Percentiles rank a stretch among this genome's conserved stretches.
Conservation (phyloP, 2,888 invertebrate species). For the Suillia variegata region DNA sequence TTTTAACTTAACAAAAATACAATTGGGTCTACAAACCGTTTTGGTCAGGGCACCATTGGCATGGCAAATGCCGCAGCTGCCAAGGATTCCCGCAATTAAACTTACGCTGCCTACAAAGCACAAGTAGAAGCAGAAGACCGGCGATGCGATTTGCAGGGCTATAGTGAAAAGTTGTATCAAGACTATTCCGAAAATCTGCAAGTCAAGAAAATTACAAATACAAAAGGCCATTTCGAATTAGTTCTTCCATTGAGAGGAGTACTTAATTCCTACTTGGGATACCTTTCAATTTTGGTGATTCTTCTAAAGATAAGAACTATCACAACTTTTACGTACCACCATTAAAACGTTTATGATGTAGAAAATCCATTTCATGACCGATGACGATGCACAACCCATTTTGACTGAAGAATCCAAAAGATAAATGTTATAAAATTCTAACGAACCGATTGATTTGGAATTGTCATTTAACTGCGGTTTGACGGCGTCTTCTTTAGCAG, state of each 20-base stretch:
- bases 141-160: constrained; percentile 35
- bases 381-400: constrained; percentile 49
- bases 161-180: constrained; percentile 40
- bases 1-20: constrained; percentile 9
- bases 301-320: too few species aligned
- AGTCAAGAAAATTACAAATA: constrained; percentile 12
- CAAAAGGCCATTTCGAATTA: not conserved
- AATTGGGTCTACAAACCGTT: constrained; percentile 38
- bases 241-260: too few species aligned
- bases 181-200: constrained; percentile 42
- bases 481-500: too few species aligned
- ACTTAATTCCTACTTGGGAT: too few species aligned
- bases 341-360: constrained; percentile 42
- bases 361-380: constrained; percentile 44
- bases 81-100: constrained; percentile 43
- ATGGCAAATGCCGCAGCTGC: constrained; percentile 48
- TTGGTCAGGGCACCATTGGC: constrained; percentile 46
- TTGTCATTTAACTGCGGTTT: not conserved
- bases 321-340: constrained; percentile 38
- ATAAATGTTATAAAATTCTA: not conserved
- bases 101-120: constrained; percentile 42
- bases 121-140: constrained; percentile 38
- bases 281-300: too few species aligned
- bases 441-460: not conserved
- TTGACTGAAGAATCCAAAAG: constrained; percentile 17